Conservation (phyloP, 2,888 invertebrate genomes). For the Platycheirus rosarum region DNA sequence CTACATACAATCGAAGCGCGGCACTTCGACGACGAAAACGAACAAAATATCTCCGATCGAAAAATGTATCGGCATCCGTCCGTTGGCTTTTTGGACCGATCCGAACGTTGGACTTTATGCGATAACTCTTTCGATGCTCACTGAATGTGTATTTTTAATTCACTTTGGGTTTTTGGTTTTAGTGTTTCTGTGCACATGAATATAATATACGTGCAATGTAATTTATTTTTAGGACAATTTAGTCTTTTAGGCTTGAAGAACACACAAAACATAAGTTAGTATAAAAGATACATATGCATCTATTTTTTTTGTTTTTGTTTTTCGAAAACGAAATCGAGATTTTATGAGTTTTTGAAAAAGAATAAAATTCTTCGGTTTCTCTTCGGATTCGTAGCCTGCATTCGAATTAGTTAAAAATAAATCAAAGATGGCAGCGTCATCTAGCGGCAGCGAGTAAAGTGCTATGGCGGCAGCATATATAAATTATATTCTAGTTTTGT, state of each 20-base stretch:
- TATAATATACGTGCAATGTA: constrained; percentile 66
- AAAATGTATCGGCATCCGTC: constrained; percentile 64
- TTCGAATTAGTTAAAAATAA: constrained; percentile 57
- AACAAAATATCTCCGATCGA: constrained; percentile 38
- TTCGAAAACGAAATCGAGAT: constrained; percentile 52
- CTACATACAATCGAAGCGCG: constrained; percentile 18
- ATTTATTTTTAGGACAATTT: constrained; percentile 68
- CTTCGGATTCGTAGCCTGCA: constrained; percentile 39
- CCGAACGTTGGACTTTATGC: constrained; percentile 41
- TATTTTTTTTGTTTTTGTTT: constrained; percentile 22
- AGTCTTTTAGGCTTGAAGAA: constrained; percentile 44
- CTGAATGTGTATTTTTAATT: constrained; percentile 72
- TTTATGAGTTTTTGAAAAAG: constrained; percentile 69
- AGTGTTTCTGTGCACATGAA: constrained; percentile 60
- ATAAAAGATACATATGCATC: constrained; percentile 17
- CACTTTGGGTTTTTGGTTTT: constrained; percentile 47
- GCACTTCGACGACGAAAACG: constrained; percentile 22
- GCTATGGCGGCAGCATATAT: constrained; percentile 43
- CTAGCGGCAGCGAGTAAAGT: constrained; percentile 35
- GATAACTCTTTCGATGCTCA: constrained; percentile 69
- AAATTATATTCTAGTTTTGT: constrained; percentile 13
- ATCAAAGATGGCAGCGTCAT: constrained; percentile 45
- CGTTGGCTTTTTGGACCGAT: constrained; percentile 70
- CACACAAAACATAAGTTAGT: constrained; percentile 45
- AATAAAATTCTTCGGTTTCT: constrained; percentile 16